Percentiles rank a stretch among this genome's conserved stretches.
These are phyloP conservation scores for Ectemnius cavifrons DNA, from an alignment of 2,888 invertebrate genomes.

Conservation along the genomic window DNA sequence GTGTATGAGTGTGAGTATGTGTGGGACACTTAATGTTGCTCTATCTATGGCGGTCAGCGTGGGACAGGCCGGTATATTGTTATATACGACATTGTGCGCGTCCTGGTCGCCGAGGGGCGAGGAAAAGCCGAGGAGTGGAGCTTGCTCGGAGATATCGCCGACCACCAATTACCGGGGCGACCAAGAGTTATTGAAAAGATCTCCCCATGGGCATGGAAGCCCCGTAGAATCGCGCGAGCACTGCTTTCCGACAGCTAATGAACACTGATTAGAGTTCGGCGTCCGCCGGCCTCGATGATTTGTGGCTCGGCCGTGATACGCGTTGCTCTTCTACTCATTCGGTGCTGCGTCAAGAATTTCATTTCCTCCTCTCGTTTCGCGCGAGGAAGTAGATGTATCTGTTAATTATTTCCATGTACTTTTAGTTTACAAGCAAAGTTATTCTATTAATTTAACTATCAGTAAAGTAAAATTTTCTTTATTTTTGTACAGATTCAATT, in stretches of 20 bases:
- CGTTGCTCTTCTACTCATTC: slow-evolving; percentile 10
- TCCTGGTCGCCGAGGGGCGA: slow-evolving; percentile 45
- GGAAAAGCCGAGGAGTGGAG: slow-evolving; percentile 55
- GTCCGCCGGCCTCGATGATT: slow-evolving; percentile 68
- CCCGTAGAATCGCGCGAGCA: slow-evolving; percentile 59
- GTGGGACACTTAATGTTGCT: slow-evolving; percentile 75
- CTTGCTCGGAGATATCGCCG: slow-evolving; percentile 70
- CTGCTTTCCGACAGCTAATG: slow-evolving; percentile 70
- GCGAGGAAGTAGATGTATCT: too few species aligned
- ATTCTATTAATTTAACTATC: too few species aligned
- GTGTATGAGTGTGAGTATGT: slow-evolving; percentile 41
- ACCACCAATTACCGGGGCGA: slow-evolving; percentile 66
- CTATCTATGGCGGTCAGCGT: slow-evolving; percentile 74
- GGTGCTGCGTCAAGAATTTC: background rate
- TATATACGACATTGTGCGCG: slow-evolving; percentile 75
- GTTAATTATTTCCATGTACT: too few species aligned
- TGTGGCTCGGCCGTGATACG: slow-evolving; percentile 52
- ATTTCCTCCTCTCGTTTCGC: too few species aligned
- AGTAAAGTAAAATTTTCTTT: too few species aligned
- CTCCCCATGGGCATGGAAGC: slow-evolving; percentile 69
- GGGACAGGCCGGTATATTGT: slow-evolving; percentile 73
- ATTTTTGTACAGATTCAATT: too few species aligned
- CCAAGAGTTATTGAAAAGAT: slow-evolving; percentile 77
- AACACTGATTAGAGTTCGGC: slow-evolving; percentile 76
- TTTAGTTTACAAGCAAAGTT: too few species aligned